Conservation (phyloP, 2,797 vertebrate species). For the Adelosebastes latens region DNA sequence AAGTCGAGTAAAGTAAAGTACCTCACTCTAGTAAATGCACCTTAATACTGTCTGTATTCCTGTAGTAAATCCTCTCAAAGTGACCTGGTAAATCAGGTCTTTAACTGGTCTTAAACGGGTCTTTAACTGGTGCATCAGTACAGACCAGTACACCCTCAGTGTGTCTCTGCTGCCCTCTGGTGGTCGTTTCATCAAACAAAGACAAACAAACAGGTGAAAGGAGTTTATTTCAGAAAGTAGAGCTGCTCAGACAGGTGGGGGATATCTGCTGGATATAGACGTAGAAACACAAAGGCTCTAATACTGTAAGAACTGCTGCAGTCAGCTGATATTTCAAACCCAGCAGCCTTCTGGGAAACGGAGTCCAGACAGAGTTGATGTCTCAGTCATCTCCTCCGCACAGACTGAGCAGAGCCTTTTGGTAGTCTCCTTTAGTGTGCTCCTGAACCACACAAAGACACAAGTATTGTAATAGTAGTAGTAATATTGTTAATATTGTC, state of each 20-base stretch:
- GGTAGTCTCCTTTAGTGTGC: conserved; percentile 97
- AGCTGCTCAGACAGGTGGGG: background rate
- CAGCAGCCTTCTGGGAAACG: conserved; percentile 25
- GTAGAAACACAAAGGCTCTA: background rate
- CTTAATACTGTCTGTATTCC: background rate
- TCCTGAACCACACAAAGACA: conserved; percentile 78
- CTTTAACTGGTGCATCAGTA: background rate
- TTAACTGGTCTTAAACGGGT: background rate
- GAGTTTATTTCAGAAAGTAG: conserved; percentile 40
- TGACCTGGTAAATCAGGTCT: background rate
- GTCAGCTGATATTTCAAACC: background rate
- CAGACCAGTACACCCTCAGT: background rate
- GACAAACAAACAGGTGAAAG: background rate
- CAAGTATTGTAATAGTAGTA: background rate
- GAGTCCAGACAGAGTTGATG: background rate
- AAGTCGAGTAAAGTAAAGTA: background rate
- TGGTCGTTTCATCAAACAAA: conserved; percentile 18
- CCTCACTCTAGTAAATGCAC: background rate
- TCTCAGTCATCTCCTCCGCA: conserved; percentile 93
- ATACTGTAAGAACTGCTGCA: conserved; percentile 5
- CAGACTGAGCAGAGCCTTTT: conserved; percentile 91
- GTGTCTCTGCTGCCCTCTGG: conserved; percentile 67
- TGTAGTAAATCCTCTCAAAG: background rate
- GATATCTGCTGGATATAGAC: background rate
- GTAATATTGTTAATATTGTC: background rate